Conservation (phyloP, 2,888 invertebrate genomes). For the Ennomos erosarius region DNA sequence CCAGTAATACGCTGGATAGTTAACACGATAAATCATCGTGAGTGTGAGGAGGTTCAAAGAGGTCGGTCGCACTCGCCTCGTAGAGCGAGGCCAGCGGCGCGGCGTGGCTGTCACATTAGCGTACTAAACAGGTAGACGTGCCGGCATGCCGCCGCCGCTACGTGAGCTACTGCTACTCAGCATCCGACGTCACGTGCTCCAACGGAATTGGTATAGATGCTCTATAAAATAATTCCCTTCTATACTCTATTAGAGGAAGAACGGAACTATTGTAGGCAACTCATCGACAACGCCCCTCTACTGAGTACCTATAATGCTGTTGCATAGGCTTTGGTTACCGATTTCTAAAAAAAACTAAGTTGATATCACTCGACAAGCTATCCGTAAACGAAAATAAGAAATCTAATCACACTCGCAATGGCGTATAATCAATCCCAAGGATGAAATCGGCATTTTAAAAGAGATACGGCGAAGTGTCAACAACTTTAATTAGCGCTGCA, state of each 20-base stretch:
- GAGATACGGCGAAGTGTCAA: conserved; percentile 73
- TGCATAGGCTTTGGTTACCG: too few relatives aligned
- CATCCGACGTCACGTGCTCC: conserved; percentile 35
- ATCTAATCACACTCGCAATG: conserved; percentile 8
- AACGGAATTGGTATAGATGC: not conserved
- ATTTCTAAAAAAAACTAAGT: too few relatives aligned
- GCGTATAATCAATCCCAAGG: conserved; percentile 49
- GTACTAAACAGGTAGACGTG: conserved; percentile 72
- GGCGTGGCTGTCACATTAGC: conserved; percentile 61
- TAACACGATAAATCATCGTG: conserved; percentile 51
- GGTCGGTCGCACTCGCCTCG: conserved; percentile 38
- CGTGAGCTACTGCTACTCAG: conserved; percentile 40
- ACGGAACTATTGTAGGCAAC: too few relatives aligned
- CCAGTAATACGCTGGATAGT: conserved; percentile 43
- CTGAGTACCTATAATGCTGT: too few relatives aligned
- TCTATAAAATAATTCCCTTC: conserved; percentile 26
- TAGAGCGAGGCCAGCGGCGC: conserved; percentile 39
- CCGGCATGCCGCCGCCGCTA: conserved; percentile 50
- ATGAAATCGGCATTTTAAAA: conserved; percentile 56
- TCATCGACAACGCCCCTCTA: too few relatives aligned
- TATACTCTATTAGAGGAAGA: conserved; percentile 7
- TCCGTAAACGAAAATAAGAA: conserved; percentile 10
- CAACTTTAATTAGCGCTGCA: conserved; percentile 84
- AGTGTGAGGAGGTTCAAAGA: conserved; percentile 50
- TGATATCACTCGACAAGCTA: conserved; percentile 10